phyloP scores from a whole-genome alignment of 2,797 vertebrate genomes.

The Hylomyscus alleni region DNA sequence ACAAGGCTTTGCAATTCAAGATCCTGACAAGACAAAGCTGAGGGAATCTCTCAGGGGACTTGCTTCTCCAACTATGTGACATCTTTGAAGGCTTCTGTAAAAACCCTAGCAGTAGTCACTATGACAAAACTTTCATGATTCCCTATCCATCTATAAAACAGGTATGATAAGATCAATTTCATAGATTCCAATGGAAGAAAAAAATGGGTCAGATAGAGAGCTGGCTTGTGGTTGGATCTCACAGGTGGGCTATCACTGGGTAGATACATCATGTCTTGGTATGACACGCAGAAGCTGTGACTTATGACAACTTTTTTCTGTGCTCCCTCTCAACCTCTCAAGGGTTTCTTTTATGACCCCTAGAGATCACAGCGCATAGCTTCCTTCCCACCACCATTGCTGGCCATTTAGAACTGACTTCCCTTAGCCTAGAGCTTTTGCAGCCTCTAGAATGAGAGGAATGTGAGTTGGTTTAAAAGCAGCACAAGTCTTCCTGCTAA shows the following conservation, averaged over 20 bases:
- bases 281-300: not conserved
- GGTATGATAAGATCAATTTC: not conserved
- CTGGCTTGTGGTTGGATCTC: not conserved
- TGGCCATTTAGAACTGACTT: not conserved
- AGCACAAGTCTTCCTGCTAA: not conserved
- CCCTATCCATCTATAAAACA: not conserved
- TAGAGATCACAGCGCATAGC: not conserved
- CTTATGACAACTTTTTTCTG: not conserved
- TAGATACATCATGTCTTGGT: fast-evolving
- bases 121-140: not conserved
- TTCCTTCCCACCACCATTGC: not conserved
- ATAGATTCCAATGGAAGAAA: not conserved
- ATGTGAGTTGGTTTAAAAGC: not conserved
- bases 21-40: not conserved
- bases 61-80: not conserved
- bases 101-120: not conserved
- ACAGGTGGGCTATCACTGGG: too few relatives aligned
- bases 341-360: not conserved
- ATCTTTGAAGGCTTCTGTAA: not conserved
- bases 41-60: fast-evolving
- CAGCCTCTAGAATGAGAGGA: not conserved
- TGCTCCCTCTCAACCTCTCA: not conserved
- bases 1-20: not conserved
- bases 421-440: not conserved
- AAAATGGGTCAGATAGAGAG: not conserved